phyloP scores from a whole-genome alignment of 2,797 vertebrate genomes.

The Syngnathus rostellatus region DNA sequence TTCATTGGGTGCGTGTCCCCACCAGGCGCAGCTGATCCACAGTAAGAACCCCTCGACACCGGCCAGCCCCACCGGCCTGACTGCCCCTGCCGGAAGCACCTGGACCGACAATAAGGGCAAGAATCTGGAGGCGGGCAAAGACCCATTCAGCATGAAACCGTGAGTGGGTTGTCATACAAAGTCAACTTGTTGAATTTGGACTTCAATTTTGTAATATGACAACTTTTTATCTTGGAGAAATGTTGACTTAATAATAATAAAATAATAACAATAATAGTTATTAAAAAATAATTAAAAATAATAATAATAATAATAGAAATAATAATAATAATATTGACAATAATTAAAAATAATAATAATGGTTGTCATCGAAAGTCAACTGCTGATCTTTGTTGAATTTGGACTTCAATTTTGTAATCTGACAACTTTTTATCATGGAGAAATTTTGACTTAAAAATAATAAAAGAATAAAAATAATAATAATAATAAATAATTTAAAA shows the following conservation, averaged over 20 bases:
- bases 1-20: constrained; percentile 32
- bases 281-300: no score
- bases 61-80: constrained; percentile 75
- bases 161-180: constrained; percentile 54
- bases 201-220: not conserved
- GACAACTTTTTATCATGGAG: not conserved
- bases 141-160: constrained; percentile 98
- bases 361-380: not conserved
- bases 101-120: constrained; percentile 76
- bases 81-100: constrained; percentile 66
- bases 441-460: not conserved
- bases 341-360: constrained; percentile 14
- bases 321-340: no score
- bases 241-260: not conserved
- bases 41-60: constrained; percentile 72
- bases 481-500: no score
- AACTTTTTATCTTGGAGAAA: not conserved
- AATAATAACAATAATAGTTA: no score
- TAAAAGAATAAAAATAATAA: not conserved
- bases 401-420: not conserved
- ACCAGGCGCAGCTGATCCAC: constrained; percentile 85
- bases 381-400: not conserved
- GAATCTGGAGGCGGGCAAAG: constrained; percentile 78
- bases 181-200: not conserved
- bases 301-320: no score